Conservation (phyloP, 2,888 invertebrate species). For the Fabriciana adippe region DNA sequence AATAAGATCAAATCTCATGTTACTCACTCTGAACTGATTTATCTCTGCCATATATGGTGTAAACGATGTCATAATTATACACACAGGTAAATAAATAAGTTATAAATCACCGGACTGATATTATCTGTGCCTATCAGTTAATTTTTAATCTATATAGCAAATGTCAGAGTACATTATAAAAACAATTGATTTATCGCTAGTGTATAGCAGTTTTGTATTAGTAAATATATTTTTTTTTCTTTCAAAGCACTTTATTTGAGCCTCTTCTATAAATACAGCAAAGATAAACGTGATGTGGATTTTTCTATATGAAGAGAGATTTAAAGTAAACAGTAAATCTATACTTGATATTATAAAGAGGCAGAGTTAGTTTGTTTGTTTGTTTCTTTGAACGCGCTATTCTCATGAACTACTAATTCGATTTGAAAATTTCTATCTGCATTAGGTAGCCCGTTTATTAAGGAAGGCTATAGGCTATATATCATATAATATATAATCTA, state of each 20-base stretch:
- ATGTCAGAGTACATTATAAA: constrained; percentile 17
- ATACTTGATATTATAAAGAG: no score
- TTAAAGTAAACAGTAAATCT: no score
- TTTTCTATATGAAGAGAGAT: neutral
- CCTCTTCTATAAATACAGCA: neutral
- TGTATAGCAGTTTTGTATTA: neutral
- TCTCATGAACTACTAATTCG: no score
- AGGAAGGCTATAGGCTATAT: no score
- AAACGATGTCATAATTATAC: constrained; percentile 33
- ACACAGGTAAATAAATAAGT: constrained; percentile 32
- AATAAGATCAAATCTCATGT: constrained; percentile 26
- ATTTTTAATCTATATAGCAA: constrained; percentile 30
- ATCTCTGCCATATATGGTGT: constrained; percentile 29
- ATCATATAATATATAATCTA: no score
- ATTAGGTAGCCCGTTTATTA: no score
- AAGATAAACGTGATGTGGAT: neutral
- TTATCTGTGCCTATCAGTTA: constrained; percentile 24
- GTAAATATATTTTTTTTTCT: neutral
- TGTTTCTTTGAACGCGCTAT: no score
- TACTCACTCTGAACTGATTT: constrained; percentile 22
- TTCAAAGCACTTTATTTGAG: neutral
- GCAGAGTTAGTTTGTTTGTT: no score
- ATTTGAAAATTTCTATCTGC: no score
- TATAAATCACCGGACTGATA: constrained; percentile 29
- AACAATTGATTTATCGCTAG: constrained; percentile 5